Conservation (phyloP, 2,888 invertebrate genomes). For the Athalia cordata region DNA sequence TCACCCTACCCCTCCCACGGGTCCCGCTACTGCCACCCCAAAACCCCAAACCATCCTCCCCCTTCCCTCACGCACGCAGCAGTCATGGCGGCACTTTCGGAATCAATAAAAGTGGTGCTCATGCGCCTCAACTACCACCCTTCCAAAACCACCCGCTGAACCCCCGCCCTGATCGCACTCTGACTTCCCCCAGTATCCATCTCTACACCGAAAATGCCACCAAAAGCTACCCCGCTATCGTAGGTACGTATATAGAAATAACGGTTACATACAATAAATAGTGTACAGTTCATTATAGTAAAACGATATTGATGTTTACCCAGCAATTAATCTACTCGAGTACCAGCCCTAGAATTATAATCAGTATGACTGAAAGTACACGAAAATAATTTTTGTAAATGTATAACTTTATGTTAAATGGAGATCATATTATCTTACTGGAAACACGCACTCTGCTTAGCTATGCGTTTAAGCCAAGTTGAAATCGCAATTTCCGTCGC, state of each 20-base stretch:
- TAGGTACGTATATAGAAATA: no score
- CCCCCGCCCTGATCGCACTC: constrained; percentile 49
- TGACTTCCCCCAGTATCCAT: constrained; percentile 37
- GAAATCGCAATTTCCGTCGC: constrained; percentile 13
- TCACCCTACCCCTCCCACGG: constrained; percentile 63
- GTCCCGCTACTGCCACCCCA: constrained; percentile 54
- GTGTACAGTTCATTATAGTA: background rate
- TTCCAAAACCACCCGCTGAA: constrained; percentile 60
- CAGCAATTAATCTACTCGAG: constrained; percentile 20
- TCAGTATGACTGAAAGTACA: no score
- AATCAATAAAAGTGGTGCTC: constrained; percentile 74
- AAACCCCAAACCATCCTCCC: constrained; percentile 25
- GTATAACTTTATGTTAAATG: no score
- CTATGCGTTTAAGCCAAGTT: background rate
- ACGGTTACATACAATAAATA: background rate
- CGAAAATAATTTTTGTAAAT: no score
- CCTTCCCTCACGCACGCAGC: constrained; percentile 55
- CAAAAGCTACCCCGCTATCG: background rate
- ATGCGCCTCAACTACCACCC: constrained; percentile 72
- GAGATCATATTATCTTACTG: no score
- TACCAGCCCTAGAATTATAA: background rate
- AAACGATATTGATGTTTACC: constrained; percentile 12
- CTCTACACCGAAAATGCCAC: constrained; percentile 28
- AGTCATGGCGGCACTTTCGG: constrained; percentile 74
- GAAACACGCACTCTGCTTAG: no score